Conservation (phyloP, 1,140 invertebrate species). For the Macrotrachela quadricornifera region DNA sequence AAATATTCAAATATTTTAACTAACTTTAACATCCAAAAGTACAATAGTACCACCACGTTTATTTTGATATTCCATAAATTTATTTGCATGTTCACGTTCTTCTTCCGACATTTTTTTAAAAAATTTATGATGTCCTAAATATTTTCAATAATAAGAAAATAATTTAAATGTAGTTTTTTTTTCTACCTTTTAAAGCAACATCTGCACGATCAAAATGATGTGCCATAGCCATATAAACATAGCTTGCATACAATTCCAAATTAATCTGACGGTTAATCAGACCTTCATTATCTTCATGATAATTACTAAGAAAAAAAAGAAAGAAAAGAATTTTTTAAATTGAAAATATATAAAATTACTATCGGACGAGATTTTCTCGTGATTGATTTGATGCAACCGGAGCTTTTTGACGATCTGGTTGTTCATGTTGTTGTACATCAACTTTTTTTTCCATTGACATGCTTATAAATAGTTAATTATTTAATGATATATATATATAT, state of each 20-base stretch:
- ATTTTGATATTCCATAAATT: conserved; percentile 65
- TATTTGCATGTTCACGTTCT: conserved; percentile 68
- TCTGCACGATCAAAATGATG: conserved; percentile 51
- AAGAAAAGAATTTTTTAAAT: too few species aligned
- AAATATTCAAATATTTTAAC: too few species aligned
- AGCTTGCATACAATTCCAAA: conserved; percentile 55
- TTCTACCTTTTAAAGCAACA: conserved; percentile 38
- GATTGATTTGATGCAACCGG: too few species aligned
- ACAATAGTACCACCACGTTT: conserved; percentile 56
- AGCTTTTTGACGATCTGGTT: too few species aligned
- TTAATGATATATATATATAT: too few species aligned
- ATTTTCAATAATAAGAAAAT: too few species aligned
- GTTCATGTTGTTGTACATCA: too few species aligned
- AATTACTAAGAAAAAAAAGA: conserved; percentile 34
- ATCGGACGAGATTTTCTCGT: too few species aligned
- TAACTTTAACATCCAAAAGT: conserved; percentile 29
- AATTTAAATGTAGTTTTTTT: too few species aligned
- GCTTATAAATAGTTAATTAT: too few species aligned
- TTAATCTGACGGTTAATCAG: conserved; percentile 61
- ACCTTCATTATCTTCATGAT: conserved; percentile 48
- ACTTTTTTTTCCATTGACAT: too few species aligned
- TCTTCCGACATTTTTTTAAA: conserved; percentile 64
- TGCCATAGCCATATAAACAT: conserved; percentile 40
- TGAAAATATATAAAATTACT: too few species aligned
- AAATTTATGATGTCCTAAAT: conserved; percentile 61